A percentile compares a stretch with the other conserved stretches of the same genome.
phyloP scores from a whole-genome alignment of 2,797 vertebrate genomes.

The Rhincodon typus region DNA sequence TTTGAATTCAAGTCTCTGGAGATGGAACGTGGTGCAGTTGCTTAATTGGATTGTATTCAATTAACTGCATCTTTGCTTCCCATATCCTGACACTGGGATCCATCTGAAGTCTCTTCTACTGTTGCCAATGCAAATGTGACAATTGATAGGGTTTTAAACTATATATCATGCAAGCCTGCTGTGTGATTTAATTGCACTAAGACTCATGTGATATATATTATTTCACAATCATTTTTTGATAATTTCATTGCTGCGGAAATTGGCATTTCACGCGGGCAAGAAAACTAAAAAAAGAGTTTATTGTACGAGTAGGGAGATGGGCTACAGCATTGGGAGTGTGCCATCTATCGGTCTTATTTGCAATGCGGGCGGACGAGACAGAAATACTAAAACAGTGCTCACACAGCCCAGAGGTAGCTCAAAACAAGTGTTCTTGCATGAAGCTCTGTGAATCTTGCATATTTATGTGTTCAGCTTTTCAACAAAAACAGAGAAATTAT shows the following conservation, averaged over 20 bases:
- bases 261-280: not conserved
- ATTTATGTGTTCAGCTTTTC: not conserved
- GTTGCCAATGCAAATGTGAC: not conserved
- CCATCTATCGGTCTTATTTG: not conserved
- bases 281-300: not conserved
- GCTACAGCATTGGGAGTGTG: not conserved
- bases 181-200: not conserved
- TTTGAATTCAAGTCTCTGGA: slow-evolving; percentile 2
- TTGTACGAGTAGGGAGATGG: not conserved
- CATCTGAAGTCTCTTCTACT: not conserved
- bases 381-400: not conserved
- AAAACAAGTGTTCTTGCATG: not conserved
- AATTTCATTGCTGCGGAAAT: slow-evolving; percentile 7
- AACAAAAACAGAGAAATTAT: not conserved
- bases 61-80: slow-evolving; percentile 10
- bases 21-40: not conserved
- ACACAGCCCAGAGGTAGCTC: not conserved
- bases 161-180: not conserved
- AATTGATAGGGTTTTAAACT: not conserved
- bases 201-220: slow-evolving; percentile 19
- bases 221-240: not conserved
- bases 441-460: not conserved
- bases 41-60: slow-evolving; percentile 30
- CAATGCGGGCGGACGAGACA: not conserved
- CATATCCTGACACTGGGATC: too few species aligned